Conservation (phyloP, 1,140 invertebrate species). For the Plodia interpunctella region DNA sequence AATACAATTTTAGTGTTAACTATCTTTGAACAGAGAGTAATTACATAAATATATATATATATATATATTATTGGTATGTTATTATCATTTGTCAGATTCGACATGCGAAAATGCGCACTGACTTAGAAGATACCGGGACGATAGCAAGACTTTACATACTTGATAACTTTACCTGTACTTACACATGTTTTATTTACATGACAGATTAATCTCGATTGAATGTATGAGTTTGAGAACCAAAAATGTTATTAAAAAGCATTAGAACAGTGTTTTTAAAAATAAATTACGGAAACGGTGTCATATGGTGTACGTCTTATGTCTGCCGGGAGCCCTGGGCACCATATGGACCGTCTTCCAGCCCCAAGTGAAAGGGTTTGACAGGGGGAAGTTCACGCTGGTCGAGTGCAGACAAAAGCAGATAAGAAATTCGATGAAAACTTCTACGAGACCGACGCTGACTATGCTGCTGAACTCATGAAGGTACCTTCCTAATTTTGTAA, state of each 20-base stretch:
- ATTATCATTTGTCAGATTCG: no score
- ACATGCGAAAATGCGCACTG: no score
- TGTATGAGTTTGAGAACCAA: neutral
- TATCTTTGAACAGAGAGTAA: no score
- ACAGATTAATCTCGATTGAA: neutral
- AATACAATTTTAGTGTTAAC: no score
- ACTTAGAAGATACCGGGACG: no score
- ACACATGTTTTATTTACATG: no score
- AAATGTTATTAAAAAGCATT: neutral
- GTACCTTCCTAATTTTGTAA: slow-evolving; percentile 48
- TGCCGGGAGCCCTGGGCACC: slow-evolving; percentile 87
- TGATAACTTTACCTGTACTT: no score
- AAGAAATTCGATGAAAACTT: slow-evolving; percentile 82
- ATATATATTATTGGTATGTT: no score
- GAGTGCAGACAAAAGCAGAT: slow-evolving; percentile 90
- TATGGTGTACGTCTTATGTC: slow-evolving; percentile 78
- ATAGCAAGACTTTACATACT: no score
- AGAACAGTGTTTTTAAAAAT: neutral
- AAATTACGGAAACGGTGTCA: neutral
- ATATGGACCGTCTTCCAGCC: slow-evolving; percentile 90
- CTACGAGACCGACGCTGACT: slow-evolving; percentile 85
- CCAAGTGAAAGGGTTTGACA: slow-evolving; percentile 84
- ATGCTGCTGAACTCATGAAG: slow-evolving; percentile 85
- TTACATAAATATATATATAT: no score
- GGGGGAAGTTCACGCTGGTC: slow-evolving; percentile 85